Conservation (phyloP, 1,140 invertebrate genomes). For the Galendromus occidentalis region DNA sequence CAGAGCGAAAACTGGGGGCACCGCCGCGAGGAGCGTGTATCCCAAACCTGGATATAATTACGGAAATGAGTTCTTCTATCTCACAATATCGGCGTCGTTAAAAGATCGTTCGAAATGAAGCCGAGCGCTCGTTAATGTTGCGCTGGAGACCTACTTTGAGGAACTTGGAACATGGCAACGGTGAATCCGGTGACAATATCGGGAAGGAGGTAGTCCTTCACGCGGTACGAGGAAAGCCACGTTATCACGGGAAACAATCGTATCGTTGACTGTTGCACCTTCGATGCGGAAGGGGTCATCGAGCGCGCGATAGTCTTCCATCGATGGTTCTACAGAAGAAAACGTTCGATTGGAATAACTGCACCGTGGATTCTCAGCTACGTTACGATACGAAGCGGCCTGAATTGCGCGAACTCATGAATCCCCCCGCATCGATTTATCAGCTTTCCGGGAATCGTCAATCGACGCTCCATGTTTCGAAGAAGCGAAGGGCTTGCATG, state of each 20-base stretch:
- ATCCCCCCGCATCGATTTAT: not conserved
- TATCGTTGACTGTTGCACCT: not conserved
- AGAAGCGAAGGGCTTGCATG: not conserved
- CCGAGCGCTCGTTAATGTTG: too few relatives aligned
- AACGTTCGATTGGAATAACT: not conserved
- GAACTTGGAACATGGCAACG: constrained; percentile 74
- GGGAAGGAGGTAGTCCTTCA: constrained; percentile 18
- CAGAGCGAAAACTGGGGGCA: constrained; percentile 32
- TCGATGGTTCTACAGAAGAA: not conserved
- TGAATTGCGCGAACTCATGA: not conserved
- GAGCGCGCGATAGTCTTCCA: constrained; percentile 8
- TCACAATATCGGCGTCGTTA: too few relatives aligned
- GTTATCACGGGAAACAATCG: constrained; percentile 20
- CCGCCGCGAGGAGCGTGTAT: constrained; percentile 31
- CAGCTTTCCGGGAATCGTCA: not conserved
- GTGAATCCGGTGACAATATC: constrained; percentile 42
- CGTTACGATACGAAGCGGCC: not conserved
- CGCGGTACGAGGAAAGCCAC: constrained; percentile 24
- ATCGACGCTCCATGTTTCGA: not conserved
- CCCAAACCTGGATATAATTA: constrained; percentile 31
- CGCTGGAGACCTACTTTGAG: constrained; percentile 38
- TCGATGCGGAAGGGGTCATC: not conserved
- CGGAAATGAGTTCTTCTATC: not conserved
- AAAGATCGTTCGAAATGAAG: too few relatives aligned
- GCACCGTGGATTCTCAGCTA: not conserved